Conservation (phyloP, 2,113 vertebrate species). For the Myotis yumanensis region DNA sequence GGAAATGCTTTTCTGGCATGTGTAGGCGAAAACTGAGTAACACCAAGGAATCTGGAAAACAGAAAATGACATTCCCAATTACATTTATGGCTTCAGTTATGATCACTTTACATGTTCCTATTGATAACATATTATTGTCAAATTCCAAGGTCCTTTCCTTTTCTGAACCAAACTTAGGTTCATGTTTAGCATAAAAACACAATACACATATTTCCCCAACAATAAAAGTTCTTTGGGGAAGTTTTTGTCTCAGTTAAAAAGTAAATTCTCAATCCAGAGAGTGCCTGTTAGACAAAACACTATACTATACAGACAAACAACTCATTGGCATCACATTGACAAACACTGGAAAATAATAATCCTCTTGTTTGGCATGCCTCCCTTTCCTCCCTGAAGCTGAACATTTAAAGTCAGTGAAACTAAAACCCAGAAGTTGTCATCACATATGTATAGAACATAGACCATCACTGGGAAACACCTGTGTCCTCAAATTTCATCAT, state of each 20-base stretch:
- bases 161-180: background rate
- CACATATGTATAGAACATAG: slow-evolving; percentile 35
- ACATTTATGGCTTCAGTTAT: background rate
- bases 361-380: background rate
- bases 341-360: slow-evolving; percentile 24
- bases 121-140: background rate
- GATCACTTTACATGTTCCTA: background rate
- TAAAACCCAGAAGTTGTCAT: background rate
- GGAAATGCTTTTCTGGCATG: slow-evolving; percentile 98
- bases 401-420: background rate
- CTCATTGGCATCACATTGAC: background rate
- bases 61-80: slow-evolving; percentile 45
- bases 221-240: slow-evolving; percentile 48
- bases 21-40: slow-evolving; percentile 97
- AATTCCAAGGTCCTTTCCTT: slow-evolving; percentile 9
- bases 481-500: background rate
- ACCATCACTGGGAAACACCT: slow-evolving; percentile 12
- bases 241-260: slow-evolving; percentile 41
- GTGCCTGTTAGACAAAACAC: background rate
- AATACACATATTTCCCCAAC: background rate
- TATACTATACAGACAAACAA: slow-evolving; percentile 31
- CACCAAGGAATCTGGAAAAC: slow-evolving; percentile 90
- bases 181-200: slow-evolving; percentile 33
- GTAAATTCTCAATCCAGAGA: slow-evolving; percentile 54
- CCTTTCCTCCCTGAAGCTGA: background rate